Conservation (phyloP, 2,888 invertebrate species). For the Ethmia dodecea region DNA sequence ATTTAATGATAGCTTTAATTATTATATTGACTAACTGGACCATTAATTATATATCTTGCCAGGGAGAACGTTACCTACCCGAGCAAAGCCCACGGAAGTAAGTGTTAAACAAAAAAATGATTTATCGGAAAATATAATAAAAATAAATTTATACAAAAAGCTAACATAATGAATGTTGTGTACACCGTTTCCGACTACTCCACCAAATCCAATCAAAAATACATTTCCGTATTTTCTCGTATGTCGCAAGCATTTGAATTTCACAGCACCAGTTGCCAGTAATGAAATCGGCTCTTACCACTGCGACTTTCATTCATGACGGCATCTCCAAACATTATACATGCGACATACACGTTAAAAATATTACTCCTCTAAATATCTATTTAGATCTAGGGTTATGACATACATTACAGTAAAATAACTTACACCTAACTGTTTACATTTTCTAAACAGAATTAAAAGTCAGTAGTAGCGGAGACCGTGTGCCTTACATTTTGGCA, state of each 20-base stretch:
- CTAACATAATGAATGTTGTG: no score
- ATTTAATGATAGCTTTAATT: no score
- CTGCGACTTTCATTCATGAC: no score
- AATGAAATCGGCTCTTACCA: conserved; percentile 45
- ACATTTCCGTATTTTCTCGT: conserved; percentile 45
- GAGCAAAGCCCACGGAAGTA: no score
- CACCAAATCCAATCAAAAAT: conserved; percentile 56
- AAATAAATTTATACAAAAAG: no score
- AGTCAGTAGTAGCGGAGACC: no score
- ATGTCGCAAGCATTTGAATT: conserved; percentile 68
- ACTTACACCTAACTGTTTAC: conserved; percentile 64
- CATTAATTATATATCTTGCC: no score
- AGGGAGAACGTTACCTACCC: no score
- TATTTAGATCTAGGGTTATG: conserved; percentile 64
- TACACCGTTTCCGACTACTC: no score
- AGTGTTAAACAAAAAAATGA: no score
- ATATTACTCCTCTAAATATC: conserved; percentile 52
- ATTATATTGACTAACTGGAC: no score
- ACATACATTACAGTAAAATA: conserved; percentile 70
- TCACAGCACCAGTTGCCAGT: conserved; percentile 67
- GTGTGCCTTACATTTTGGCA: conserved; percentile 21
- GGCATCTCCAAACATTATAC: conserved; percentile 52
- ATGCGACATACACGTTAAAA: conserved; percentile 64
- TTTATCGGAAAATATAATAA: no score
- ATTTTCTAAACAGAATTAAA: conserved; percentile 58